phyloP scores from a whole-genome alignment of 2,113 vertebrate species.

The Ammodytes marinus region DNA sequence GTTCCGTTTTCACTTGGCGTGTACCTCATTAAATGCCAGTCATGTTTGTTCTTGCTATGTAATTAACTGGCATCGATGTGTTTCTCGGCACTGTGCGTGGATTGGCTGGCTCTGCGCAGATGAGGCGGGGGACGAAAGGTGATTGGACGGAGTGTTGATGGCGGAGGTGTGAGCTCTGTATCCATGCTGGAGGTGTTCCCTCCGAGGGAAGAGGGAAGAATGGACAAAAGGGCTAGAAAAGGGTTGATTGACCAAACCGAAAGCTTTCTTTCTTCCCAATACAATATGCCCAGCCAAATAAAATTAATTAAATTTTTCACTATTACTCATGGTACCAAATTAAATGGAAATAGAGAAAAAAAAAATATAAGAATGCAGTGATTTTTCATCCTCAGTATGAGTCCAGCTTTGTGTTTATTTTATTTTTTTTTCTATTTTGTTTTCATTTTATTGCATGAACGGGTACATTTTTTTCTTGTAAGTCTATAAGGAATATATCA shows the following conservation, averaged over 20 bases:
- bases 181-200: constrained; percentile 81
- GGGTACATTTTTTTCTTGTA: constrained; percentile 9
- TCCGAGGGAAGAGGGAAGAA: constrained; percentile 58
- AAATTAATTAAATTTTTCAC: neutral
- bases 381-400: constrained; percentile 1
- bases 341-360: no score
- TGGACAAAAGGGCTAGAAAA: constrained; percentile 47
- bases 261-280: constrained; percentile 30
- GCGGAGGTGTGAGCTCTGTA: constrained; percentile 81
- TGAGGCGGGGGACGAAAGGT: constrained; percentile 74
- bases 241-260: constrained; percentile 25
- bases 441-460: constrained; percentile 11
- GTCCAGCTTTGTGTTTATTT: constrained; percentile 2
- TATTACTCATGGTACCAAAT: no score
- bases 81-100: constrained; percentile 54
- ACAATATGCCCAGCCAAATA: constrained; percentile 9
- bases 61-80: constrained; percentile 76
- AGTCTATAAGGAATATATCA: constrained; percentile 23
- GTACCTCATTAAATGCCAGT: constrained; percentile 82
- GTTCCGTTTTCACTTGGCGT: constrained; percentile 45
- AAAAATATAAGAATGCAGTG: neutral
- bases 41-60: constrained; percentile 78
- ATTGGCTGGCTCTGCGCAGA: constrained; percentile 71
- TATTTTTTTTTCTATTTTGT: neutral
- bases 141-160: constrained; percentile 82